Conservation (phyloP, 2,113 vertebrate species). For the Guaruba guarouba region DNA sequence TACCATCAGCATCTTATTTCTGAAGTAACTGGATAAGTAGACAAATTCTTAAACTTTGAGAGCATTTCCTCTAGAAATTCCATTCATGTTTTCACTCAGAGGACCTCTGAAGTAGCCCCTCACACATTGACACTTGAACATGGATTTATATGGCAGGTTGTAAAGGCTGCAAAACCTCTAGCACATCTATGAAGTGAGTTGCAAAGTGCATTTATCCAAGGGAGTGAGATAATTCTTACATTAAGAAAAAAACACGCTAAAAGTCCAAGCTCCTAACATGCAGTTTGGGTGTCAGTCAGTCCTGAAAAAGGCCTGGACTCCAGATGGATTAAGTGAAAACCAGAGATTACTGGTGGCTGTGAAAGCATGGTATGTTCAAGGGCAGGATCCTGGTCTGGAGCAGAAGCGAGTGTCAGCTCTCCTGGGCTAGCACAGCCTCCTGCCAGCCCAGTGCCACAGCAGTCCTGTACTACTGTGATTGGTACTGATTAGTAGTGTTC, state of each 20-base stretch:
- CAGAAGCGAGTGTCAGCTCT: background rate
- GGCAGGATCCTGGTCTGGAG: background rate
- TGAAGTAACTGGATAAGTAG: background rate
- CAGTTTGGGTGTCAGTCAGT: background rate
- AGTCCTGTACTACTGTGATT: background rate
- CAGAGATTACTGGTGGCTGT: background rate
- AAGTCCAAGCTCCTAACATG: background rate
- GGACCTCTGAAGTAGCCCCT: background rate
- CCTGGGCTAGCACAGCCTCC: background rate
- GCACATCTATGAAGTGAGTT: background rate
- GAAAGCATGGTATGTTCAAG: background rate
- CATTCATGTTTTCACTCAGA: slow-evolving; percentile 7
- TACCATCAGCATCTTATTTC: background rate
- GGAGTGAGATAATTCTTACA: background rate
- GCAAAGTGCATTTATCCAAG: background rate
- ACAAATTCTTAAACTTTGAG: background rate
- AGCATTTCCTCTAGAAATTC: background rate
- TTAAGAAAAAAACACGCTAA: background rate
- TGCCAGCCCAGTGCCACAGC: background rate
- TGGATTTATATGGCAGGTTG: slow-evolving; percentile 34
- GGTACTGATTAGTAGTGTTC: fast-evolving
- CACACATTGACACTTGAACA: slow-evolving; percentile 8
- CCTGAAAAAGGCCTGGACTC: background rate
- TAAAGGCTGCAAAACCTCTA: slow-evolving; percentile 11
- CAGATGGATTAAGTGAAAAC: background rate